Percentiles rank a stretch among this genome's conserved stretches.
phyloP scores from a whole-genome alignment of 1,140 invertebrate genomes.

The Rhynchophorus ferrugineus region DNA sequence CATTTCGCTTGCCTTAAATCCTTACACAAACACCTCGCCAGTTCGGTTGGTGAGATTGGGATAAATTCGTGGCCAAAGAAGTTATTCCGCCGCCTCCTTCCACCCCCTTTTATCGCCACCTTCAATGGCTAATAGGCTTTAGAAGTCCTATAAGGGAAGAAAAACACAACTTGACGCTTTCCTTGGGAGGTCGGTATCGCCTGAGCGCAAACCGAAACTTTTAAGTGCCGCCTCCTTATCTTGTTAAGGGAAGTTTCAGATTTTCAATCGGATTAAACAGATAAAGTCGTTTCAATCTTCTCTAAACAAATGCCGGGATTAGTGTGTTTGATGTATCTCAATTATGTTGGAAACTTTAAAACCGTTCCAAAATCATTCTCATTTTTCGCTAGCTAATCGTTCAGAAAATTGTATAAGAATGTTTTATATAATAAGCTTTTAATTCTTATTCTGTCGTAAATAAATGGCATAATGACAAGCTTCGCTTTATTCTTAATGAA shows the following conservation, averaged over 20 bases:
- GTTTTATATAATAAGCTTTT: no score
- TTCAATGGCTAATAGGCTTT: conserved; percentile 12
- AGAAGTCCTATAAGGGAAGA: conserved; percentile 9
- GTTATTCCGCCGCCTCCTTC: neutral
- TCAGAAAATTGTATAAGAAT: no score
- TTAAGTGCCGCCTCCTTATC: conserved; percentile 12
- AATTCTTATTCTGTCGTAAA: no score
- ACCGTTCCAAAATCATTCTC: no score
- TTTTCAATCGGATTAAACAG: conserved; percentile 11
- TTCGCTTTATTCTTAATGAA: no score
- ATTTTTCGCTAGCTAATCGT: no score
- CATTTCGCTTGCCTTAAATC: no score
- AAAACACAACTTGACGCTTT: conserved; percentile 11
- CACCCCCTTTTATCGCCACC: conserved; percentile 7
- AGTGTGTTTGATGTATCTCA: no score
- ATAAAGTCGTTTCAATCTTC: conserved; percentile 1
- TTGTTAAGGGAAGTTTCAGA: conserved; percentile 15
- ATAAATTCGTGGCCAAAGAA: neutral
- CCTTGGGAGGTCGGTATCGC: conserved; percentile 6
- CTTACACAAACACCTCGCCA: neutral
- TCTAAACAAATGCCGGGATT: conserved; percentile 8
- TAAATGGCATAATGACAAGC: no score
- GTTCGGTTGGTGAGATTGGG: neutral
- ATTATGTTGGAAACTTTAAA: no score
- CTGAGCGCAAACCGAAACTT: conserved; percentile 5